Percentiles rank a stretch among this genome's conserved stretches.
Evolutionary conservation across 2,113 vertebrate genomes (phyloP).

Genomic region (Pterocles gutturalis): DNA sequence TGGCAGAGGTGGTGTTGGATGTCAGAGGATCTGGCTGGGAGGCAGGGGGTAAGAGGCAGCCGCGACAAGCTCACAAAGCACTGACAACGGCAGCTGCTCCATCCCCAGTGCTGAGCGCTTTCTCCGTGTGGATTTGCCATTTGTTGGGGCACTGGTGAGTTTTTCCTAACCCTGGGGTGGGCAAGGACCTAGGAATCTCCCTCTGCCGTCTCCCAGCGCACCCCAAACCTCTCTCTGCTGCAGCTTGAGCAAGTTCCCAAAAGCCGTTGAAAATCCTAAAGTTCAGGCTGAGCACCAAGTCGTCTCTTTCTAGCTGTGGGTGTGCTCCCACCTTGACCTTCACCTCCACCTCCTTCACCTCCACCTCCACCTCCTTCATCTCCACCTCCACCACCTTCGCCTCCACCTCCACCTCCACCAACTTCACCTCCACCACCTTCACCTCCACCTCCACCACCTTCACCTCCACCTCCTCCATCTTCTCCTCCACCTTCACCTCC

Average conservation of each 20-base stretch:
- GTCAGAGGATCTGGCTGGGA: constrained; percentile 12
- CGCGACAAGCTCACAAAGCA: background rate
- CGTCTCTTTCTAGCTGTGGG: background rate
- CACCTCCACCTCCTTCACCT: background rate
- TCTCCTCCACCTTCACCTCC: background rate
- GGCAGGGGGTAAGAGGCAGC: background rate
- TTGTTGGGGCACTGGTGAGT: background rate
- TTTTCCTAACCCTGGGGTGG: background rate
- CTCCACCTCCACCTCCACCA: no score
- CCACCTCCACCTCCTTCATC: background rate
- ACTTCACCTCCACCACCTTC: background rate
- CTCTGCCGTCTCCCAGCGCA: background rate
- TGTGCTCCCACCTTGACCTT: background rate
- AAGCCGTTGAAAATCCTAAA: background rate
- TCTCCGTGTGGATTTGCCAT: background rate
- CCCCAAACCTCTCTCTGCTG: background rate
- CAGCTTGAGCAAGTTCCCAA: background rate
- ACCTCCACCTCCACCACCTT: background rate
- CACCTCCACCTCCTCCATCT: no score
- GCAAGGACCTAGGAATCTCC: background rate
- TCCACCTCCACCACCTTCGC: no score
- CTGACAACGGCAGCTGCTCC: constrained; percentile 61
- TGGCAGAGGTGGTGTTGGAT: constrained; percentile 43
- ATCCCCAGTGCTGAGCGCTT: background rate
- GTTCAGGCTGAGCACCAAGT: fast-evolving